Evolutionary conservation across 2,888 invertebrate genomes (phyloP), one percentile per base, ranked within the genome.

Genomic region (Phania funesta): DNA sequence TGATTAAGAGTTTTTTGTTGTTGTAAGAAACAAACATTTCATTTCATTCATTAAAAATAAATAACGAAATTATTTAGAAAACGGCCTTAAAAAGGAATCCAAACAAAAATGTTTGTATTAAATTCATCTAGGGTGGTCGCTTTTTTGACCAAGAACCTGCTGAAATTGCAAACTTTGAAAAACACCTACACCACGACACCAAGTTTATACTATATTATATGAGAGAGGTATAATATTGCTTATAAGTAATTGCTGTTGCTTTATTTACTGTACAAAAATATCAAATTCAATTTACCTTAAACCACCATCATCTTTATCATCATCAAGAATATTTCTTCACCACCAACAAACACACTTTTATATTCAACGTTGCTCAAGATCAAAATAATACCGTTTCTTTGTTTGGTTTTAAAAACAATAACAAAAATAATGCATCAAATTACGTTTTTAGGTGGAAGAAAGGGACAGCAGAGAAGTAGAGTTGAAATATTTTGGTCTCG

Each of bases 211-310:
- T 22, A 26, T 41, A 35, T 9, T 9, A 4, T 9, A 35, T 26
- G n/a, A 26, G 4, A 26, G 11, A 29, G 13, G 20, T 26, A 18
- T 44, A n/a, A 26, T 24, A 6, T 62, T 46, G 8, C 46, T 64
- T 29, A 35, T 46, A 9, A 22, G 16, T 35, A n/a, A 3, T 41
- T 50, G 50, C 4, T n/a, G 1, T 24, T 52, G 26, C 6, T 52
- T 52, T 50, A 35, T 22, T 35, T 35, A 7, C 8, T 13, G 16
- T 11, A 16, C n/a, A 60, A 24, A 18, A 38, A 77, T 77, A 74
- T 82, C 78, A 70, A 24, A 78, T 82, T 29, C 75, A 82, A 70
- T 82, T 82, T 78, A 82, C 82, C 82, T 82, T 82, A 82, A 82
- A 75, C 73, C 58, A 65, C 56, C 78, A 81, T 75, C 50, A 76